Conservation (phyloP, 2,888 invertebrate genomes). For the Odontocerum albicorne region DNA sequence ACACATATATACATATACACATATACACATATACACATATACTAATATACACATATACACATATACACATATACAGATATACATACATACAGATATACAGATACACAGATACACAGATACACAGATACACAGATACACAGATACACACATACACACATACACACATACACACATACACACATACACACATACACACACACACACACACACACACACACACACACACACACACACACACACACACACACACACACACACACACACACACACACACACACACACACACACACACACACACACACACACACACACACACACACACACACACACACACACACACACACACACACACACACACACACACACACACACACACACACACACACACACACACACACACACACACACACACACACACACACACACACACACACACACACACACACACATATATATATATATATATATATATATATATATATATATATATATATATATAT, state of each 20-base stretch:
- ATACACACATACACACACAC: slow-evolving; percentile 11
- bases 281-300: not conserved
- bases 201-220: slow-evolving; percentile 10
- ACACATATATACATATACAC: not conserved
- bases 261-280: not conserved
- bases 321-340: slow-evolving; percentile 7
- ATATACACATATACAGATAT: no score
- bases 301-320: slow-evolving; percentile 7
- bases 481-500: slow-evolving; percentile 7
- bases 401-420: slow-evolving; percentile 2
- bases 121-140: slow-evolving; percentile 1
- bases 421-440: slow-evolving; percentile 7
- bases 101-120: slow-evolving; percentile 3
- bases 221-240: slow-evolving; percentile 10
- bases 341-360: slow-evolving; percentile 7
- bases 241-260: slow-evolving; percentile 9
- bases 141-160: not conserved
- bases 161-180: slow-evolving; percentile 6
- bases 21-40: not conserved
- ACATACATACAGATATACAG: slow-evolving; percentile 3
- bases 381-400: not conserved
- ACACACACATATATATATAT: slow-evolving; percentile 7
- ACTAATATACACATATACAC: no score
- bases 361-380: slow-evolving; percentile 7
- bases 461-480: slow-evolving; percentile 7